Evolutionary conservation across 1,140 invertebrate species (phyloP).

Genomic region (Druon quercuslanigerum): DNA sequence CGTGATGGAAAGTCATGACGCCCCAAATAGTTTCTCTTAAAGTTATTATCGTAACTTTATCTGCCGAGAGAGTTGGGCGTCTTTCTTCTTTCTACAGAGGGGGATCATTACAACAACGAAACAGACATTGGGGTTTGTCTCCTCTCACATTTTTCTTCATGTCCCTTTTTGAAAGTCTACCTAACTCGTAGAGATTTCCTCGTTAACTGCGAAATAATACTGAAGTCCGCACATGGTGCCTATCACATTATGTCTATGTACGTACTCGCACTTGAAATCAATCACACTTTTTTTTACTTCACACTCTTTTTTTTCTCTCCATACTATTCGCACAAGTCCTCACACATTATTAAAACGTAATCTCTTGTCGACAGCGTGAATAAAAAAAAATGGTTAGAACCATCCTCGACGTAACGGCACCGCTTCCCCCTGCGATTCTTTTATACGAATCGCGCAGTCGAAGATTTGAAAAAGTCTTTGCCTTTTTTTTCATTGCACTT

Average conservation of each 20-base stretch:
- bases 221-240: constrained; percentile 75
- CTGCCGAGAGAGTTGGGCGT: neutral
- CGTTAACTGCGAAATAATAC: constrained; percentile 74
- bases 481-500: too few species aligned
- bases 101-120: constrained; percentile 10
- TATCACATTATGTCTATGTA: constrained; percentile 74
- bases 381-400: constrained; percentile 67
- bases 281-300: constrained; percentile 45
- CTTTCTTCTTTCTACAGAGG: neutral
- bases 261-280: constrained; percentile 51
- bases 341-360: constrained; percentile 44
- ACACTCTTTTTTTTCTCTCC: constrained; percentile 34
- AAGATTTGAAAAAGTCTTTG: too few species aligned
- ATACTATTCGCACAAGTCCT: constrained; percentile 42
- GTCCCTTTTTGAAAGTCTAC: constrained; percentile 51
- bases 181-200: constrained; percentile 59
- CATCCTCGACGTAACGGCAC: constrained; percentile 53
- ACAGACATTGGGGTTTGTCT: constrained; percentile 34
- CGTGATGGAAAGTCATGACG: neutral
- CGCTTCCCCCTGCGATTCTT: constrained; percentile 2
- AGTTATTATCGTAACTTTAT: neutral
- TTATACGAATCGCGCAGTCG: too few species aligned
- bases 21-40: neutral
- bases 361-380: constrained; percentile 63
- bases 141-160: constrained; percentile 25